These are phyloP conservation scores for Danaus chrysippus DNA, from an alignment of 2,888 invertebrate genomes.

Conservation along the genomic window DNA sequence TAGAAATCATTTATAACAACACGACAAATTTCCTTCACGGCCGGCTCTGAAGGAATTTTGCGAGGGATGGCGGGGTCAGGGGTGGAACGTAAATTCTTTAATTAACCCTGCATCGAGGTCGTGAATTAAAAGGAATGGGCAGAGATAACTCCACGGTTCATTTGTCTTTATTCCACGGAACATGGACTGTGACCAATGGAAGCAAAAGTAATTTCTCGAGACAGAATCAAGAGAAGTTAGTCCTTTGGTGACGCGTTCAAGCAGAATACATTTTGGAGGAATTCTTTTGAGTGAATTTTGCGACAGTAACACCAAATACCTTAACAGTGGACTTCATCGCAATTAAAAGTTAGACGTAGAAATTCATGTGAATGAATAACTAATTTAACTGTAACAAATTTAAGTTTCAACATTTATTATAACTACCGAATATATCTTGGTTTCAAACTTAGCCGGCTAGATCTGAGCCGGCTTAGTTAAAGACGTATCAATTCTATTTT, in stretches of 20 bases:
- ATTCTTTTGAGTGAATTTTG: slow-evolving; percentile 1
- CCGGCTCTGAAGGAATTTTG: slow-evolving; percentile 29
- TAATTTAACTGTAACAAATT: too few relatives aligned
- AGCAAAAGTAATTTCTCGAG: slow-evolving; percentile 32
- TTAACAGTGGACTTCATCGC: neutral
- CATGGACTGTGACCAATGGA: slow-evolving; percentile 28
- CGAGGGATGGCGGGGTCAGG: slow-evolving; percentile 21
- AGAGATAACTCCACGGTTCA: slow-evolving; percentile 57
- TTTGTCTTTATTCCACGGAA: slow-evolving; percentile 57
- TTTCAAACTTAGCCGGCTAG: too few relatives aligned
- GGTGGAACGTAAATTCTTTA: slow-evolving; percentile 58
- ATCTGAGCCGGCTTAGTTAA: too few relatives aligned
- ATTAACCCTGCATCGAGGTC: slow-evolving; percentile 59
- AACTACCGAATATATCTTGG: too few relatives aligned
- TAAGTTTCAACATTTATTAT: too few relatives aligned
- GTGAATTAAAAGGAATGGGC: slow-evolving; percentile 66
- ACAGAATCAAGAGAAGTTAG: slow-evolving; percentile 18
- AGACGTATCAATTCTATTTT: too few relatives aligned
- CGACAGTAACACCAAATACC: neutral
- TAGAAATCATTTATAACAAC: slow-evolving; percentile 42
- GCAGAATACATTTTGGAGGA: neutral
- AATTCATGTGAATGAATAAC: too few relatives aligned
- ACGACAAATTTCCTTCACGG: slow-evolving; percentile 58
- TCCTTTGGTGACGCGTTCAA: slow-evolving; percentile 3
- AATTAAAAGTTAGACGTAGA: too few relatives aligned